Conservation (phyloP, 2,113 vertebrate species). For the Telmatochromis sp. region DNA sequence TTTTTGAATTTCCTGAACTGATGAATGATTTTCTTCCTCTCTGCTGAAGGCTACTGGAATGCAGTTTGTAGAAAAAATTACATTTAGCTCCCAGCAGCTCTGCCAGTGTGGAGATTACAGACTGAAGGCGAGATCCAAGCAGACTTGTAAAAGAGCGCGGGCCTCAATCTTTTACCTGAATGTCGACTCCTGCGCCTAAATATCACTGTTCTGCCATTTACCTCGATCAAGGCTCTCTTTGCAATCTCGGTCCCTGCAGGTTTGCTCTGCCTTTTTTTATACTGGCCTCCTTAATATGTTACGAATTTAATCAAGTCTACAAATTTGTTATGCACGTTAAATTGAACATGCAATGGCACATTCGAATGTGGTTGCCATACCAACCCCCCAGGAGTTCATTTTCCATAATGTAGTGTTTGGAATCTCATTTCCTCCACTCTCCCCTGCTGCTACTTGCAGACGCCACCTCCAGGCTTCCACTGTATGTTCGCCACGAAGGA, state of each 20-base stretch:
- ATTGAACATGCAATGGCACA: slow-evolving; percentile 66
- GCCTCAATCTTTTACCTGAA: slow-evolving; percentile 16
- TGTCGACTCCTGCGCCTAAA: slow-evolving; percentile 16
- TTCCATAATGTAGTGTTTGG: slow-evolving; percentile 90
- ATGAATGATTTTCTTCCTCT: slow-evolving; percentile 1
- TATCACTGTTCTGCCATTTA: slow-evolving; percentile 12
- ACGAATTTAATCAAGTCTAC: slow-evolving; percentile 70
- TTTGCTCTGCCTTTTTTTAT: not conserved
- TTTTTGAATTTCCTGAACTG: not conserved
- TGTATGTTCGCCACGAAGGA: slow-evolving; percentile 10
- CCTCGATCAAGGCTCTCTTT: not conserved
- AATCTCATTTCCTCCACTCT: slow-evolving; percentile 85
- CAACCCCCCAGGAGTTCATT: slow-evolving; percentile 96
- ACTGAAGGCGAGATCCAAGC: slow-evolving; percentile 7
- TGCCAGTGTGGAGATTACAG: slow-evolving; percentile 24
- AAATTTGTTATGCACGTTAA: slow-evolving; percentile 70
- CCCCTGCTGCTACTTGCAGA: slow-evolving; percentile 75
- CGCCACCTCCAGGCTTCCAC: slow-evolving; percentile 50
- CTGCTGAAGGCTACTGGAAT: slow-evolving; percentile 4
- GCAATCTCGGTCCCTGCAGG: slow-evolving; percentile 12
- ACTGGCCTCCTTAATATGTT: slow-evolving; percentile 54
- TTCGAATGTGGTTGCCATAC: slow-evolving; percentile 87
- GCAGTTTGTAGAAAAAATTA: slow-evolving; percentile 26
- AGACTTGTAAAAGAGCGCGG: slow-evolving; percentile 14
- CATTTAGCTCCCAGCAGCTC: slow-evolving; percentile 2